Evolutionary conservation across 1,140 invertebrate genomes (phyloP).

Genomic region (Hylaeus volcanicus): DNA sequence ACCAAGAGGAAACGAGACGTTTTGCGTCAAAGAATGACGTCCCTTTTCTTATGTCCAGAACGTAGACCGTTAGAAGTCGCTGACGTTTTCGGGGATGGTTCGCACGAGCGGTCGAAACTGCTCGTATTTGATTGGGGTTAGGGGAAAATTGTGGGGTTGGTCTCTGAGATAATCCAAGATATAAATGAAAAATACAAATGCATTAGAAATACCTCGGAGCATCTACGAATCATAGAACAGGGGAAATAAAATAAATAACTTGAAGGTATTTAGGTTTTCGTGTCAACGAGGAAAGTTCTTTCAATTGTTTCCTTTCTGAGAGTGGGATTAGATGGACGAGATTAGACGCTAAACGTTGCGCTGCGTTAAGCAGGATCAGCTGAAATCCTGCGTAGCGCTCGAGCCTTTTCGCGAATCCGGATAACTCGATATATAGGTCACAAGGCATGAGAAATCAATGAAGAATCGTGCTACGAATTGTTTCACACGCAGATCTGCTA

Average conservation of each 20-base stretch:
- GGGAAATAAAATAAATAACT: too few species aligned
- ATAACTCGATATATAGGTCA: constrained; percentile 39
- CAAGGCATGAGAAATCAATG: constrained; percentile 34
- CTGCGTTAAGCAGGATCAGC: neutral
- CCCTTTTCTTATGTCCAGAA: neutral
- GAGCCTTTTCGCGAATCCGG: constrained; percentile 30
- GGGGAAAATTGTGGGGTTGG: neutral
- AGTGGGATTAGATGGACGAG: too few species aligned
- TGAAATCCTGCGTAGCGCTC: constrained; percentile 10
- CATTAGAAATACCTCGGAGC: too few species aligned
- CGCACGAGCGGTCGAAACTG: neutral
- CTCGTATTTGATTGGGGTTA: neutral
- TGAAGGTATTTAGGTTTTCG: too few species aligned
- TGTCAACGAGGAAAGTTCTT: too few species aligned
- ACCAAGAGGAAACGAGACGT: constrained; percentile 4
- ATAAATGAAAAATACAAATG: too few species aligned
- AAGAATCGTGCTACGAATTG: constrained; percentile 17
- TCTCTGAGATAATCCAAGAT: neutral
- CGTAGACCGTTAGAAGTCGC: neutral
- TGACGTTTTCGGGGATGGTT: neutral
- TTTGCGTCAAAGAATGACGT: neutral
- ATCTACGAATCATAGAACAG: too few species aligned
- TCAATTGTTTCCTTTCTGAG: neutral
- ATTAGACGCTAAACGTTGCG: neutral
- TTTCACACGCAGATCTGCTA: constrained; percentile 3